Evolutionary conservation across 1,140 invertebrate species (phyloP).

Genomic region (Phocides pigmalion): DNA sequence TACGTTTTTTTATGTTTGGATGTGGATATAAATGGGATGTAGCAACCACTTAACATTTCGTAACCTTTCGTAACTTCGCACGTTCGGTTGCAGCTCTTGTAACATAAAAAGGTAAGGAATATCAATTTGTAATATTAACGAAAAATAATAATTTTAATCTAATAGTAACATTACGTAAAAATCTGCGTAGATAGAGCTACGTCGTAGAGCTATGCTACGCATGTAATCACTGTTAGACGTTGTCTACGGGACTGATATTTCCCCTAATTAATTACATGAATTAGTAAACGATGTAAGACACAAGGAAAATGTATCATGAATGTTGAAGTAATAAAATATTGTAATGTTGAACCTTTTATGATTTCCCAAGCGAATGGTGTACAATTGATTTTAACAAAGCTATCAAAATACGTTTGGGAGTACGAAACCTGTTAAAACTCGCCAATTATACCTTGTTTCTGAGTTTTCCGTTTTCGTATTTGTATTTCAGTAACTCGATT

Average conservation of each 20-base stretch:
- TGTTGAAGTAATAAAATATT: slow-evolving; percentile 32
- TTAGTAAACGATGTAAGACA: not conserved
- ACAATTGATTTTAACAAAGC: slow-evolving; percentile 39
- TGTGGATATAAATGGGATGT: no score
- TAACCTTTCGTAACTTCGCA: no score
- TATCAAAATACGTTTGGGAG: slow-evolving; percentile 32
- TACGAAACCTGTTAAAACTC: slow-evolving; percentile 19
- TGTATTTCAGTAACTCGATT: not conserved
- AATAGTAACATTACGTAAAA: no score
- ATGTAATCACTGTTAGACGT: not conserved
- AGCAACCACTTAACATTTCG: no score
- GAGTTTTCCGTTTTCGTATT: not conserved
- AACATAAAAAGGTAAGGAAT: no score
- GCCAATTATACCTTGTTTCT: slow-evolving; percentile 1
- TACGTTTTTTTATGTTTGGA: no score
- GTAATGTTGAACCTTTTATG: slow-evolving; percentile 36
- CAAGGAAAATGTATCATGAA: slow-evolving; percentile 10
- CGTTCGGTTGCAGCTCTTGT: no score
- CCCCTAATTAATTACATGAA: not conserved
- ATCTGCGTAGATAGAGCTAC: slow-evolving; percentile 5
- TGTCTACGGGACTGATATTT: not conserved
- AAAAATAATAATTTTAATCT: no score
- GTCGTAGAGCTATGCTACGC: slow-evolving; percentile 29
- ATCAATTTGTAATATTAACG: no score
- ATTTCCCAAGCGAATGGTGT: slow-evolving; percentile 34